phyloP scores from a whole-genome alignment of 1,140 invertebrate genomes.

The Paramacrobiotus metropolitanus region DNA sequence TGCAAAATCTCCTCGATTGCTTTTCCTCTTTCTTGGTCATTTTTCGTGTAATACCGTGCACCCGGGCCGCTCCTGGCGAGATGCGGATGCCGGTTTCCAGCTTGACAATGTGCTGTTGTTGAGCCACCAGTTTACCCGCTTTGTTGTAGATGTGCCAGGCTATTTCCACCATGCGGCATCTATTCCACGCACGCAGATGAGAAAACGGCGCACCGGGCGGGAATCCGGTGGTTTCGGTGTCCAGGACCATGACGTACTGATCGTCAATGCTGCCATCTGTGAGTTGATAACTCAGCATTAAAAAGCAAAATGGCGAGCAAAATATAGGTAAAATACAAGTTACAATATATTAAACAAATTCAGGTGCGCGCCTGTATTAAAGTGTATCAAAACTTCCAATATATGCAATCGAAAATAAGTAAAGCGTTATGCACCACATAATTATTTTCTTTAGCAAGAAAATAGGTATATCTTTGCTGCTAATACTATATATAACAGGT shows the following conservation, averaged over 20 bases:
- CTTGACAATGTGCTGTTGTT: background rate
- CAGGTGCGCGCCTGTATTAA: no score
- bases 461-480: no score
- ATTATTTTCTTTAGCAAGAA: no score
- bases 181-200: background rate
- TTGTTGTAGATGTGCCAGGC: background rate
- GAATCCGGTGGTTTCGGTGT: conserved; percentile 2
- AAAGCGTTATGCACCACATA: no score
- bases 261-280: no score
- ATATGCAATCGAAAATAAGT: no score
- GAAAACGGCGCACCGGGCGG: background rate
- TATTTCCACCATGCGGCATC: background rate
- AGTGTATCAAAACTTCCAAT: no score
- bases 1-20: background rate
- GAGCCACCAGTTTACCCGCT: background rate
- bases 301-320: no score
- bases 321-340: no score
- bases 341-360: no score
- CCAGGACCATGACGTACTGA: background rate
- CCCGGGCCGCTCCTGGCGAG: background rate
- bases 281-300: no score
- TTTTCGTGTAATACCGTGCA: background rate
- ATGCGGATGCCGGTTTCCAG: background rate
- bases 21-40: background rate
- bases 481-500: no score